These are phyloP conservation scores for Saturnia japonica DNA, from an alignment of 2,888 invertebrate species.

Conservation along the genomic window DNA sequence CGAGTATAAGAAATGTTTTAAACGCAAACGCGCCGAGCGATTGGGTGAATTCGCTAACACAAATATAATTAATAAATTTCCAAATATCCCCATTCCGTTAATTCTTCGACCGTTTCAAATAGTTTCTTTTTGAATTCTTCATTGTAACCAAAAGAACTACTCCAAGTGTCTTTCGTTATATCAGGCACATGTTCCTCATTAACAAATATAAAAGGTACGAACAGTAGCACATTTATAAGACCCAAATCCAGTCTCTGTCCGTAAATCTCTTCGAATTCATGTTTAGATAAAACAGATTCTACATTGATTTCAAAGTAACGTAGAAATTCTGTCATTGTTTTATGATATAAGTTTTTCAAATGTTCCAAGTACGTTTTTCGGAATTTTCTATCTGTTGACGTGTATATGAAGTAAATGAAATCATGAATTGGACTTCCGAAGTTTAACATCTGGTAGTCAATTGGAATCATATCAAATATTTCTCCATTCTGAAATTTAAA, in stretches of 20 bases:
- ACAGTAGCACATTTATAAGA: conserved; percentile 34
- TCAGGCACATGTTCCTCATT: conserved; percentile 40
- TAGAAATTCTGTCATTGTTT: conserved; percentile 36
- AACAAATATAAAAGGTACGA: conserved; percentile 40
- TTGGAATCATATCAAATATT: conserved; percentile 20
- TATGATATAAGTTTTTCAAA: conserved; percentile 43
- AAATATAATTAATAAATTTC: conserved; percentile 8
- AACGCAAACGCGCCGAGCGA: no score
- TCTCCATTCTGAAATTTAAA: conserved; percentile 23
- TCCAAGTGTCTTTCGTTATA: conserved; percentile 31
- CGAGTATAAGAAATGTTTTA: no score
- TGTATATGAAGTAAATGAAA: conserved; percentile 15
- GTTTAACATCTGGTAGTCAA: conserved; percentile 26
- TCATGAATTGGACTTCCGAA: conserved; percentile 24
- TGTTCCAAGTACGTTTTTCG: conserved; percentile 40
- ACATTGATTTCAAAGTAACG: conserved; percentile 44
- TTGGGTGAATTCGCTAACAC: no score
- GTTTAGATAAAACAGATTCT: conserved; percentile 39
- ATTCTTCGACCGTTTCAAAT: conserved; percentile 44
- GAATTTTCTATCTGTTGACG: conserved; percentile 40
- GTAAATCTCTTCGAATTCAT: conserved; percentile 44
- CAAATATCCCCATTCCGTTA: conserved; percentile 39
- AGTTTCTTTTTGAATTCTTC: conserved; percentile 37
- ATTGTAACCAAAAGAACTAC: conserved; percentile 32
- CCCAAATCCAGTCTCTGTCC: conserved; percentile 44